These are phyloP conservation scores for Drosophila chauvacae DNA, from an alignment of 1,140 invertebrate genomes.

Conservation along the genomic window DNA sequence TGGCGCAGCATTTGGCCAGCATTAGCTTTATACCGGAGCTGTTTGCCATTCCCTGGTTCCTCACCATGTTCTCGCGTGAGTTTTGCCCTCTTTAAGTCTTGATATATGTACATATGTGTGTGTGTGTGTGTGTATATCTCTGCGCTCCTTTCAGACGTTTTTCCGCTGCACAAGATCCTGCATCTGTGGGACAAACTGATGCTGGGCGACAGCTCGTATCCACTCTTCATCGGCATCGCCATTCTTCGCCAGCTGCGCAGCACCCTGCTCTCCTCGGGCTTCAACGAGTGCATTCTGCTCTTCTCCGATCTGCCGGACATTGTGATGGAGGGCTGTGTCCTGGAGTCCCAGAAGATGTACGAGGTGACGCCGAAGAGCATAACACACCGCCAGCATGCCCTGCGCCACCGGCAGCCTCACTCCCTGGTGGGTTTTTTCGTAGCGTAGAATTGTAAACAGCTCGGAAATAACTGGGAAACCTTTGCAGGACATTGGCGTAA, in stretches of 20 bases:
- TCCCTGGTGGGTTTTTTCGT: slow-evolving; percentile 23
- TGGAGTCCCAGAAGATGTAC: slow-evolving; percentile 94
- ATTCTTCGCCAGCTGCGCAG: slow-evolving; percentile 95
- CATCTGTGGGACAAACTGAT: slow-evolving; percentile 99
- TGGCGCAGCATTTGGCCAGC: slow-evolving; percentile 95
- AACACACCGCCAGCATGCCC: slow-evolving; percentile 89
- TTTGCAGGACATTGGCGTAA: slow-evolving; percentile 87
- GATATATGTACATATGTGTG: slow-evolving; percentile 3
- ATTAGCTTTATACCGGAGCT: slow-evolving; percentile 99
- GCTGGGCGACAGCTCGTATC: slow-evolving; percentile 96
- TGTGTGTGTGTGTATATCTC: neutral
- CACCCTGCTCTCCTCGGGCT: slow-evolving; percentile 94
- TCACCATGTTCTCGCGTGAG: slow-evolving; percentile 99
- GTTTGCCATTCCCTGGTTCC: slow-evolving; percentile 99
- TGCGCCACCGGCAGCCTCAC: slow-evolving; percentile 47
- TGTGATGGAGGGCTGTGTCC: slow-evolving; percentile 96
- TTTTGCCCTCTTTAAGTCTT: slow-evolving; percentile 53
- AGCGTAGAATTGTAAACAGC: no score
- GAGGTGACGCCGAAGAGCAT: slow-evolving; percentile 94
- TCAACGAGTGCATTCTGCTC: slow-evolving; percentile 98
- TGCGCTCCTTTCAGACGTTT: slow-evolving; percentile 90
- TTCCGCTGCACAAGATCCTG: slow-evolving; percentile 98
- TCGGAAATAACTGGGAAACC: neutral
- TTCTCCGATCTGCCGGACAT: slow-evolving; percentile 99
- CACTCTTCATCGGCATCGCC: slow-evolving; percentile 96